phyloP scores from a whole-genome alignment of 2,888 invertebrate species.

The Pseudococcus viburni region DNA sequence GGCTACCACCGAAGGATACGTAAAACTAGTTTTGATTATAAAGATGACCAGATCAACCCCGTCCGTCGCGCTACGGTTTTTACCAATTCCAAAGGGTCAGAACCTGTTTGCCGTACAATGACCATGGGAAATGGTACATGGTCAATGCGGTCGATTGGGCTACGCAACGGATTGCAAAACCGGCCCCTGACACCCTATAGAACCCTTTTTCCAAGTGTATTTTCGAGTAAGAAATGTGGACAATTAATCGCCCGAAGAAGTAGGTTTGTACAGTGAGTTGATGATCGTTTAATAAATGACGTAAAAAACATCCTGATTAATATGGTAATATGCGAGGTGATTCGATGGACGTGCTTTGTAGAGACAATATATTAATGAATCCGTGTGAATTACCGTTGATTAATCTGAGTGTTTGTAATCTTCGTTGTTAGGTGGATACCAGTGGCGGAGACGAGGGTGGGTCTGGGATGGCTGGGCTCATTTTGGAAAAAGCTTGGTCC shows the following conservation, averaged over 20 bases:
- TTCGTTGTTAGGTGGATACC: neutral
- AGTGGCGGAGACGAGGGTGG: too few species aligned
- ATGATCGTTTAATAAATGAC: conserved; percentile 25
- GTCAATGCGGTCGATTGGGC: conserved; percentile 32
- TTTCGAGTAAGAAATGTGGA: conserved; percentile 21
- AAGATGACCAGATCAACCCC: conserved; percentile 63
- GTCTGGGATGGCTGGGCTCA: too few species aligned
- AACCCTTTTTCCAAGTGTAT: neutral
- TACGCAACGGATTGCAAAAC: conserved; percentile 65
- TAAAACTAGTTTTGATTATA: conserved; percentile 58
- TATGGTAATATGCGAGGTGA: conserved; percentile 34
- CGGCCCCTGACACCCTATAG: conserved; percentile 18
- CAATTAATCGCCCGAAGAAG: conserved; percentile 51
- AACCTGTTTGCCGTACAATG: conserved; percentile 62
- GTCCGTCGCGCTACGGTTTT: neutral
- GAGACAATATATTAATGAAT: conserved; percentile 23
- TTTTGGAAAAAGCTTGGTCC: too few species aligned
- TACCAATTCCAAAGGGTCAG: conserved; percentile 58
- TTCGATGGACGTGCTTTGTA: neutral
- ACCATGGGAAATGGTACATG: conserved; percentile 58
- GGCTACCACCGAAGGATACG: neutral
- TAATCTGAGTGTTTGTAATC: neutral
- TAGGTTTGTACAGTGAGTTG: neutral
- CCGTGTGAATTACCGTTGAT: conserved; percentile 35
- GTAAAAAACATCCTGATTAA: conserved; percentile 51